A percentile compares a stretch with the other conserved stretches of the same genome.
Evolutionary conservation across 1,140 invertebrate genomes (phyloP).

Genomic region (Leptinotarsa undecemlineata): DNA sequence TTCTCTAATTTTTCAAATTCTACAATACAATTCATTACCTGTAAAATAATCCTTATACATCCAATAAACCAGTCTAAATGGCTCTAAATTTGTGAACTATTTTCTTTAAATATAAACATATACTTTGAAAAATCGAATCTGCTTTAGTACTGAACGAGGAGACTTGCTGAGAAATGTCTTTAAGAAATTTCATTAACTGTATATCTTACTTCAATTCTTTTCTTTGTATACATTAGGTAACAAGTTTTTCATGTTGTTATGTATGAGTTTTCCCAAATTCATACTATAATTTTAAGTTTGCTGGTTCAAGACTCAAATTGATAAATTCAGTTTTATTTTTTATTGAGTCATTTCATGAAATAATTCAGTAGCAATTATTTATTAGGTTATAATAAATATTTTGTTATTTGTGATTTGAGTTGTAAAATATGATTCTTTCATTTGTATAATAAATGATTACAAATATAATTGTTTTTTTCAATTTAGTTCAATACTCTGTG

Average conservation of each 20-base stretch:
- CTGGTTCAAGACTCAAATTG: neutral
- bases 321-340: constrained; percentile 24
- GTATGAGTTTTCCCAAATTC: neutral
- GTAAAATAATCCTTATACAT: no score
- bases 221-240: neutral
- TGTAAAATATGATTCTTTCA: constrained; percentile 7
- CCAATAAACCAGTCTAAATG: no score
- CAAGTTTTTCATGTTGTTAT: no score
- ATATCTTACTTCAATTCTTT: neutral
- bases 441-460: constrained; percentile 5
- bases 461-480: no score
- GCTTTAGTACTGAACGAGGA: no score
- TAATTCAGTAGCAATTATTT: constrained; percentile 10
- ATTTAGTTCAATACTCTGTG: no score
- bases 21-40: no score
- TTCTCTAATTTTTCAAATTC: no score
- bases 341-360: constrained; percentile 4
- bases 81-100: no score
- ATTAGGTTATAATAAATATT: constrained; percentile 19
- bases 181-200: constrained; percentile 5
- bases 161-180: neutral
- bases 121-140: no score
- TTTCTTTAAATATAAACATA: no score
- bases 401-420: constrained; percentile 11
- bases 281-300: neutral